Conservation (phyloP, 2,888 invertebrate genomes). For the Polylopha cassiicola region DNA sequence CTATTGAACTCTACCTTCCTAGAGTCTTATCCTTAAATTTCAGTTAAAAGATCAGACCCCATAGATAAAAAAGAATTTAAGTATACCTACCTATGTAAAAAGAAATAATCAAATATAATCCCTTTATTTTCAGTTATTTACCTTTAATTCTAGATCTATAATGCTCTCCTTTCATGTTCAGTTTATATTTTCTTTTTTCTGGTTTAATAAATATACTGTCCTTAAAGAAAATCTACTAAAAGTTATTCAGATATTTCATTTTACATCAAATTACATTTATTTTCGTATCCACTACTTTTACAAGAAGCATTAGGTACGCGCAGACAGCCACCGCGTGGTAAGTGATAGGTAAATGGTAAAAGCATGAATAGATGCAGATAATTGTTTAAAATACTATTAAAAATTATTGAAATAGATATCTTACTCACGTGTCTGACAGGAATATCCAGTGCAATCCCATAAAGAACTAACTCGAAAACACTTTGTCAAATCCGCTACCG, state of each 20-base stretch:
- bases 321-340: too few species aligned
- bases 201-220: too few species aligned
- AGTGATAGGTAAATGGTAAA: slow-evolving; percentile 13
- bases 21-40: too few species aligned
- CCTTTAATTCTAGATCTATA: not conserved
- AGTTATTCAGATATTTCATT: too few species aligned
- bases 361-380: slow-evolving; percentile 12
- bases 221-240: too few species aligned
- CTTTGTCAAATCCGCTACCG: slow-evolving; percentile 27
- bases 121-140: not conserved
- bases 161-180: not conserved
- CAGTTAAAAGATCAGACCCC: too few species aligned
- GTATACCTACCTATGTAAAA: not conserved
- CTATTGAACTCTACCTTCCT: too few species aligned
- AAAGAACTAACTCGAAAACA: slow-evolving; percentile 21
- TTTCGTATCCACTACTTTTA: too few species aligned
- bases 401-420: slow-evolving; percentile 28
- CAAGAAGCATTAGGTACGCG: too few species aligned
- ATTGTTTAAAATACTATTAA: slow-evolving; percentile 14
- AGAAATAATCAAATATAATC: not conserved
- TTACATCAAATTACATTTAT: too few species aligned
- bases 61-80: too few species aligned
- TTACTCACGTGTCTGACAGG: slow-evolving; percentile 45
- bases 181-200: too few species aligned
- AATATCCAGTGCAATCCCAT: slow-evolving; percentile 37